Evolutionary conservation across 2,888 invertebrate species (phyloP).

Genomic region (Chesias legatella): DNA sequence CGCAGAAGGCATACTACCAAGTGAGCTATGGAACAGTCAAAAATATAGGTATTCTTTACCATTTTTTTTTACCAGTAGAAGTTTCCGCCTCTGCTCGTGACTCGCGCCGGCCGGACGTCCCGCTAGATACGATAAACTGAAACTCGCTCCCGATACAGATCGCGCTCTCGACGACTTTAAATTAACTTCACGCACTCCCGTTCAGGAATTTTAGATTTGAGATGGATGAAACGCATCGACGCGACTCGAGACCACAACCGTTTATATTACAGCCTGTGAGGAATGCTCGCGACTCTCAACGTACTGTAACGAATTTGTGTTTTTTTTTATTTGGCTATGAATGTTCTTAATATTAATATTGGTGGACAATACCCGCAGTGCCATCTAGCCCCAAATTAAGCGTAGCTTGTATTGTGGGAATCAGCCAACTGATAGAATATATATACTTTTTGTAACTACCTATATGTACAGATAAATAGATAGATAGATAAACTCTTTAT

Average conservation of each 20-base stretch:
- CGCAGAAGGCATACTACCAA: too few relatives aligned
- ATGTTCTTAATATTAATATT: too few relatives aligned
- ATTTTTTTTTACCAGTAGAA: too few relatives aligned
- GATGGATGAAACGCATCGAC: constrained; percentile 54
- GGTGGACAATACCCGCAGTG: too few relatives aligned
- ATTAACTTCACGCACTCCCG: constrained; percentile 74
- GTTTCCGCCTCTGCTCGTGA: constrained; percentile 13
- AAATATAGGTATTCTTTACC: not conserved
- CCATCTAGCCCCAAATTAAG: too few relatives aligned
- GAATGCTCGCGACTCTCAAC: constrained; percentile 1
- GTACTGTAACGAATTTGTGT: too few relatives aligned
- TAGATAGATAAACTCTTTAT: too few relatives aligned
- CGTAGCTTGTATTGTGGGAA: too few relatives aligned
- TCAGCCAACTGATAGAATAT: too few relatives aligned
- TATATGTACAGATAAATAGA: too few relatives aligned
- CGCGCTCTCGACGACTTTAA: constrained; percentile 66
- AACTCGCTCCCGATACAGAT: constrained; percentile 73
- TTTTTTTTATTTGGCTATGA: too few relatives aligned
- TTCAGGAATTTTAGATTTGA: constrained; percentile 76
- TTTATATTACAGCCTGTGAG: constrained; percentile 26
- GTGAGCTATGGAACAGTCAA: not conserved
- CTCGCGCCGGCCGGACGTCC: constrained; percentile 58
- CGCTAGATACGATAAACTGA: constrained; percentile 77
- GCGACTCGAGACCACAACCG: constrained; percentile 40
- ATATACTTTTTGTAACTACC: too few relatives aligned